phyloP scores from a whole-genome alignment of 2,888 invertebrate genomes.

The Tetrapedia diversipes region DNA sequence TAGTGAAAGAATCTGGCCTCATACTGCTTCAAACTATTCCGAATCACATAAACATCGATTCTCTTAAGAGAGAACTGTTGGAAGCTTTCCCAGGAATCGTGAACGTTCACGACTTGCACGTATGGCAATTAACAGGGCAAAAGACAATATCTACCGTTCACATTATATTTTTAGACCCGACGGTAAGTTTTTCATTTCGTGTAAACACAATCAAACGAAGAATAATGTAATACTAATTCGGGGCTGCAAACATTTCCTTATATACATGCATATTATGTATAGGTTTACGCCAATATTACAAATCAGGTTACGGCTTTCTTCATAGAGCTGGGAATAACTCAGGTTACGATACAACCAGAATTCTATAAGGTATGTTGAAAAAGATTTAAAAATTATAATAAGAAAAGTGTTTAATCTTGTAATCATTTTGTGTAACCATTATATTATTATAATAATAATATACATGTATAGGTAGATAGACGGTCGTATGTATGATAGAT shows the following conservation, averaged over 20 bases:
- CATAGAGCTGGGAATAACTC: slow-evolving; percentile 90
- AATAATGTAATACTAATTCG: not conserved
- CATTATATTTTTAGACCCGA: slow-evolving; percentile 88
- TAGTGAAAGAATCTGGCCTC: slow-evolving; percentile 94
- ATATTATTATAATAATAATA: too few species aligned
- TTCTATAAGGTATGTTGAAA: slow-evolving; percentile 84
- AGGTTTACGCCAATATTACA: slow-evolving; percentile 85
- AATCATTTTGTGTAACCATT: too few species aligned
- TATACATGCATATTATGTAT: too few species aligned
- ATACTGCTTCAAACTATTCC: slow-evolving; percentile 97
- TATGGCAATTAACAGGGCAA: slow-evolving; percentile 93
- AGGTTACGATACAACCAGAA: slow-evolving; percentile 95
- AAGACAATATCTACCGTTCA: slow-evolving; percentile 94
- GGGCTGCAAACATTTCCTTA: not conserved
- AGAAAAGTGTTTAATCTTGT: too few species aligned
- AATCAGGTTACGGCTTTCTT: slow-evolving; percentile 89
- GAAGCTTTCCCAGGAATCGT: slow-evolving; percentile 88
- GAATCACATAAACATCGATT: slow-evolving; percentile 91
- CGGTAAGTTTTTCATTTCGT: slow-evolving; percentile 78
- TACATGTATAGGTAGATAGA: too few species aligned
- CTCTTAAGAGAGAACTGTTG: slow-evolving; percentile 87
- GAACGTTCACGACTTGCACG: slow-evolving; percentile 93
- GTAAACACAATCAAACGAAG: not conserved
- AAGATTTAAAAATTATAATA: not conserved
- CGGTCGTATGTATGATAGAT: too few species aligned